Base-by-base conservation (phyloP, 2,888 invertebrate species). In the Acronicta leporina region DNA sequence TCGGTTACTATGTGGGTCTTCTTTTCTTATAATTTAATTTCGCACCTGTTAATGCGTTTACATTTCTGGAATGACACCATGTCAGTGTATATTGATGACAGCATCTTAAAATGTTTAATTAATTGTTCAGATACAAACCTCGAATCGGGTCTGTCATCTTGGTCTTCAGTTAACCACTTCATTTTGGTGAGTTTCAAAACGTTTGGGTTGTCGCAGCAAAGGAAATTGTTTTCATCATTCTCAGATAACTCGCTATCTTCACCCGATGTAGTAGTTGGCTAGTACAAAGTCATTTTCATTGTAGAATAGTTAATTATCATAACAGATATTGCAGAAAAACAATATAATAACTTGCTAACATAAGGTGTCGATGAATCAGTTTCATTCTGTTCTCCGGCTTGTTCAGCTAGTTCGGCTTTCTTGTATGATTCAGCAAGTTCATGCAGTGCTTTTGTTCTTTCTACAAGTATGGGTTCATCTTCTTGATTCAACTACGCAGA, bases 1-100 rank as follows among this genome's bases (percentile, higher is more conserved):
- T 71, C 77, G 71, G 56, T 27, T 47, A 55, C 15, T 49, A 57
- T 46, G 40, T 43, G 15, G 16, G 11, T 65, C 68, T 57, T 72
- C 70, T 54, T 68, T 67, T 67, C 59, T 57, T 84, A 66, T 33
- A 41, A 65, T 72, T 82, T 75, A 89, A 65, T 80, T 82, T 86
- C 63, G 90, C 91, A 70, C 92, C 93, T 79, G 93, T 92, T 75
- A 93, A 80, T 70, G 92, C 92, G 75, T 92, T 91, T 68, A 85
- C 60, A 56, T 82, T 82, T 91, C 92, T 92, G 92, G 74, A 92
- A 92, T 73, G 84, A 90, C 81, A 91, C 82, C 76, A 85, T 74
- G 66, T 65, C 75, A 80, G 75, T 85, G 65, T 81, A 82, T 67
- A 70, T 69, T 59, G 46, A 57, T 41, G 25, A 40, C 43, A 40